These are phyloP conservation scores for Tanypteryx hageni DNA, from an alignment of 2,888 invertebrate species.

Conservation along the genomic window DNA sequence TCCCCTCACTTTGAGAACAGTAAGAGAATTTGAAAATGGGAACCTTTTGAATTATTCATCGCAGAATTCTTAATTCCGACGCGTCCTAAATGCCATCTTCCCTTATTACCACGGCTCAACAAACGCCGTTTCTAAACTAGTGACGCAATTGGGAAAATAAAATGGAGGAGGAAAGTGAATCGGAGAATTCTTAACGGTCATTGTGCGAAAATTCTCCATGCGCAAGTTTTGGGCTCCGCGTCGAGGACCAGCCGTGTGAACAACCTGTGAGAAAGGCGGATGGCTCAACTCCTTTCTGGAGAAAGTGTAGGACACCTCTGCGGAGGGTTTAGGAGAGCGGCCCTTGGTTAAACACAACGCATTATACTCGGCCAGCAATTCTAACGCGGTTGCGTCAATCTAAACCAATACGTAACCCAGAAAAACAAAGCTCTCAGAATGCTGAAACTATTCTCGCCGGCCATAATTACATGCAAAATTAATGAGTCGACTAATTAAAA, in stretches of 20 bases:
- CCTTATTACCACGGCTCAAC: neutral
- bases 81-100: neutral
- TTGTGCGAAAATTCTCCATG: neutral
- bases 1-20: neutral
- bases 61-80: neutral
- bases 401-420: too few species aligned
- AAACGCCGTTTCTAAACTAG: constrained; percentile 4
- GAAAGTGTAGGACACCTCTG: neutral
- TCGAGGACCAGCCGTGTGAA: constrained; percentile 6
- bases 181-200: neutral
- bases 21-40: neutral
- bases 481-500: too few species aligned
- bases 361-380: neutral
- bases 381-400: neutral
- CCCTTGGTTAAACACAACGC: neutral
- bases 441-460: too few species aligned
- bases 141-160: neutral
- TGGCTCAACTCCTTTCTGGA: neutral
- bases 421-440: too few species aligned
- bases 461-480: too few species aligned
- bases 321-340: neutral
- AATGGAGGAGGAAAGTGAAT: constrained; percentile 14
- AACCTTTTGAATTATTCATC: neutral
- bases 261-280: neutral
- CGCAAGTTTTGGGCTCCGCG: neutral